These are phyloP conservation scores for Luperina nickerlii DNA, from an alignment of 2,888 invertebrate genomes.

Conservation along the genomic window DNA sequence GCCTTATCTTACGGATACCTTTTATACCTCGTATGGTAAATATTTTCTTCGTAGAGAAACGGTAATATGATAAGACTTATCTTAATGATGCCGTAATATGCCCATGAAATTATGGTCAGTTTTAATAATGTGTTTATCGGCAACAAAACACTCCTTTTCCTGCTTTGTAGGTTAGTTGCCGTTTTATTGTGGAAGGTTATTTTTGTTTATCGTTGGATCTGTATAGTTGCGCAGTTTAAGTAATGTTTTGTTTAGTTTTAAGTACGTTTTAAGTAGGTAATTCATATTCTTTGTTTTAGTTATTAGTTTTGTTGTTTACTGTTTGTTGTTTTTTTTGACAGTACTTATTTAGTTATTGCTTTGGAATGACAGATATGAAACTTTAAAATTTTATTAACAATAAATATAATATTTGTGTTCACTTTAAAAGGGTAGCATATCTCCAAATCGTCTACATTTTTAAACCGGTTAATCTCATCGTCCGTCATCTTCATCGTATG, in stretches of 20 bases:
- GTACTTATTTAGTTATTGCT: neutral
- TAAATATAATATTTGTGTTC: neutral
- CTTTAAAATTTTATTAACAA: too few species aligned
- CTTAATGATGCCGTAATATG: constrained; percentile 82
- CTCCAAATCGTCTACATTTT: neutral
- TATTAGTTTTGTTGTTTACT: constrained; percentile 31
- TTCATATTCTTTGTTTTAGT: constrained; percentile 44
- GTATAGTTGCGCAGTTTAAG: constrained; percentile 43
- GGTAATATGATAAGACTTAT: constrained; percentile 81
- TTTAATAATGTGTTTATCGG: constrained; percentile 82
- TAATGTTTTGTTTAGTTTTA: constrained; percentile 53
- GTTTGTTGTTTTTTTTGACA: constrained; percentile 13
- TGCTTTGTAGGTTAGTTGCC: constrained; percentile 74
- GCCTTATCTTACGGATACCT: constrained; percentile 79
- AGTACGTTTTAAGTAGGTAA: constrained; percentile 49
- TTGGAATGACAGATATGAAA: neutral
- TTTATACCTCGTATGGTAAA: constrained; percentile 77
- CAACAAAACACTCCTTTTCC: constrained; percentile 78
- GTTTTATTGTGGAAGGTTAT: constrained; percentile 76
- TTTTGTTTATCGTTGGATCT: constrained; percentile 76
- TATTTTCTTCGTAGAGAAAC: constrained; percentile 79
- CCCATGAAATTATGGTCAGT: constrained; percentile 75
- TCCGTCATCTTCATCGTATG: neutral
- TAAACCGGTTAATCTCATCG: neutral
- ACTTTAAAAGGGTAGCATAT: neutral